These are phyloP conservation scores for Merluccius polli DNA, from an alignment of 2,797 vertebrate species.

Conservation along the genomic window DNA sequence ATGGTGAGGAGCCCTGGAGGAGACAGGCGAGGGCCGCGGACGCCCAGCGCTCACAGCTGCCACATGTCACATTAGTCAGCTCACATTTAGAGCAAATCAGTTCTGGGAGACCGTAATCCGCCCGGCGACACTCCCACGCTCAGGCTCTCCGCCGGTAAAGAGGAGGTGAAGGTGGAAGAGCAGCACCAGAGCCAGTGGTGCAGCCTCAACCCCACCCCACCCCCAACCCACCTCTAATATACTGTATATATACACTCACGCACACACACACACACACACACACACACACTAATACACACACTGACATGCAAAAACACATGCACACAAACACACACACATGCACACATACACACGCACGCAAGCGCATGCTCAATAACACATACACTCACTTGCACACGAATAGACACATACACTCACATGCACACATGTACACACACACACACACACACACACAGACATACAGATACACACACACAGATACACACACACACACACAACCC, in stretches of 20 bases:
- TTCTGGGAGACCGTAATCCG: constrained; percentile 75
- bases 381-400: background rate
- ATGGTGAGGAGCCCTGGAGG: constrained; percentile 78
- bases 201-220: no score
- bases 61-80: constrained; percentile 82
- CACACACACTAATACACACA: background rate
- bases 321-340: background rate
- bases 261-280: background rate
- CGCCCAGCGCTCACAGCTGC: constrained; percentile 74
- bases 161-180: no score
- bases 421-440: background rate
- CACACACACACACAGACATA: background rate
- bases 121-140: constrained; percentile 76
- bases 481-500: no score
- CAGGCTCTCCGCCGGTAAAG: background rate
- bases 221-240: no score
- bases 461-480: background rate
- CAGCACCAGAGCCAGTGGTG: no score
- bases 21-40: constrained; percentile 71
- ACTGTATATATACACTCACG: background rate
- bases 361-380: background rate
- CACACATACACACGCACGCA: background rate
- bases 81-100: constrained; percentile 80
- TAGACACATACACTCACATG: background rate
- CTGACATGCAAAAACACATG: background rate